Base-by-base conservation (phyloP, 2,888 invertebrate genomes). In the Plebejus argus region DNA sequence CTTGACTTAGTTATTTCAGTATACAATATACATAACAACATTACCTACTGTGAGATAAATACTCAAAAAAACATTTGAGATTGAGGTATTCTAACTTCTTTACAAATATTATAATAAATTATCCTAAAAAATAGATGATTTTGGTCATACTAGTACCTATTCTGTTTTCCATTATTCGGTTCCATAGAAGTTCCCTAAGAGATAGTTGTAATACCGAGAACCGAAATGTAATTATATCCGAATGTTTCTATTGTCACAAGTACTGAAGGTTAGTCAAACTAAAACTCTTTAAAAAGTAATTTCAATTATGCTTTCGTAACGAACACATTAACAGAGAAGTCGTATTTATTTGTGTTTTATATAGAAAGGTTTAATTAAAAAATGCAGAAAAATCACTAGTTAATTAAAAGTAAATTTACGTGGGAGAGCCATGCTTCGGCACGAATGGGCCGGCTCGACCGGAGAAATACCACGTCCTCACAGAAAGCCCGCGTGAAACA, bases 191-290 rank as follows among this genome's bases (percentile, higher is more conserved):
- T 77, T 72, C 28, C 35, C 45, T 61, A 61, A 74, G 77, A 77
- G 77, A 77, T 77, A 77, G 72, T 77, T 72, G 74, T 74, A 74
- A 74, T 72, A 71, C 28, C 72, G 72, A 58, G 58, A 72, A 72
- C 77, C 77, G 72, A 72, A 77, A 77, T 72, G 71, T 77, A 77
- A 77, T 77, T 77, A 61, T 77, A 77, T 71, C 72, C 56, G 72
- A 77, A 53, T 56, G 56, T 71, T 70, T 71, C 70, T 71, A 71
- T 77, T 74, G 28, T 74, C 49, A 49, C 74, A 53, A 39, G 28
- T 23, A 3, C 23, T 8, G 49, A 72, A 74, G 49, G 49, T 49
- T 72, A 53, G 28, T 28, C n/a, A n/a, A 28, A 2, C 1, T 74
- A 39, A 74, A 49, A 74, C 45, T 53, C 49, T 74, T 23, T 45